phyloP scores from a whole-genome alignment of 2,888 invertebrate genomes.

The Rotaria macrura region DNA sequence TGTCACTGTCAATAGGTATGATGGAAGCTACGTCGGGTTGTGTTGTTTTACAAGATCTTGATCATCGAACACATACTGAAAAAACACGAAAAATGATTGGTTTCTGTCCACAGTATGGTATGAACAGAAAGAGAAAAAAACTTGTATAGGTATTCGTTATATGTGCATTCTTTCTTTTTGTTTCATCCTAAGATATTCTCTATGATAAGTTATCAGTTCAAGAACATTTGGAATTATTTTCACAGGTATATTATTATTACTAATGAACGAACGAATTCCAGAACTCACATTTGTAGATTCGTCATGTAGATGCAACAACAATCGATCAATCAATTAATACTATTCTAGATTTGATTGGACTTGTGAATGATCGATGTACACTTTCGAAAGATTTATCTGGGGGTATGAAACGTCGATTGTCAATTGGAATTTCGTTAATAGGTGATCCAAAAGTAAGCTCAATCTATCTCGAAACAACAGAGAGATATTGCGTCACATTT shows the following conservation, averaged over 20 bases:
- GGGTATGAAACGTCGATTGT: slow-evolving; percentile 27
- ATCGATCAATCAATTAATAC: too few species aligned
- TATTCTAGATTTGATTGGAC: neutral
- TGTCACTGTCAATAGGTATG: neutral
- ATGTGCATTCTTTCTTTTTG: too few species aligned
- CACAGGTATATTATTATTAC: neutral
- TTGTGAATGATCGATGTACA: slow-evolving; percentile 22
- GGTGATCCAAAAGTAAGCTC: slow-evolving; percentile 25
- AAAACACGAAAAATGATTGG: slow-evolving; percentile 25
- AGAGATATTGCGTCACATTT: too few species aligned
- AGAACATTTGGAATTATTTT: slow-evolving; percentile 24
- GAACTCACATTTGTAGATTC: too few species aligned
- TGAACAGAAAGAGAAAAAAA: too few species aligned
- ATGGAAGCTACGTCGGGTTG: slow-evolving; percentile 12
- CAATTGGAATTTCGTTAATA: slow-evolving; percentile 25
- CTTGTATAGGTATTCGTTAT: too few species aligned
- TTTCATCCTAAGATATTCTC: slow-evolving; percentile 20
- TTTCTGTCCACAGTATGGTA: slow-evolving; percentile 28
- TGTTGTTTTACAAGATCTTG: neutral
- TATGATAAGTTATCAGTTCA: slow-evolving; percentile 25
- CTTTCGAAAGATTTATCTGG: slow-evolving; percentile 25
- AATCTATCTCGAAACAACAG: too few species aligned
- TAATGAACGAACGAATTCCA: neutral
- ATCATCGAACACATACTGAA: slow-evolving; percentile 22
- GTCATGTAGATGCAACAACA: too few species aligned